Base-by-base conservation (phyloP, 2,888 invertebrate genomes). In the Meiosimyza decipiens region DNA sequence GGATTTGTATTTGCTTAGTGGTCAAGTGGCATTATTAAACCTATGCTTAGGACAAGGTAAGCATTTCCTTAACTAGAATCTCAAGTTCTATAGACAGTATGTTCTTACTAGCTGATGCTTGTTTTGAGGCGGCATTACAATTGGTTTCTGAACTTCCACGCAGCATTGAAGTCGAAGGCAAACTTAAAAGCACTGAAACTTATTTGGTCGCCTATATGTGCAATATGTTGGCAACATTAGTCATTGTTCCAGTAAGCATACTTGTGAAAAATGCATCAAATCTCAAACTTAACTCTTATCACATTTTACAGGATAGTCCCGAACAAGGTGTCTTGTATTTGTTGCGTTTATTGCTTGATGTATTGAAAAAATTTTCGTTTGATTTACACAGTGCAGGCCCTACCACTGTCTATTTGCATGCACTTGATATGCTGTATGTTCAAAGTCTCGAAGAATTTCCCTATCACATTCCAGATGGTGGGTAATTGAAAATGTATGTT, bases 1-100 rank as follows among this genome's bases (percentile, higher is more conserved):
- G 80, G 93, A 95, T 80, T 90, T 98, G 64, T 97, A 97, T 88
- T 89, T 97, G 72, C 88, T 95, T 9, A 93, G 95, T 15, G 97
- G 96, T 18, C 95, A 96, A 88, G 94, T 95, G 60, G 96, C 97
- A 33, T 89, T 98, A 74, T 90, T 94, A 72, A 97, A 96, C 89
- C 92, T 94, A 81, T 97, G 97, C 84, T 90, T 96, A 71, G 96
- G 96, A 60, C 98, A 98, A 91, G 95, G 95, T 95, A 85, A 79
- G 65, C 1, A 5, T 13, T 6, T n/a, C 11, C 13, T 13, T 49
- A 13, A 22, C 12, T 68, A 13, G 18, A 7, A 65, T 73, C 12
- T 49, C 12, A 3, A 50, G 18, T 13, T 64, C 16, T 9, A 12
- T 50, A 11, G 9, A 40, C 49, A 28, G 1, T 33, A 50, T 15